phyloP scores from a whole-genome alignment of 2,113 vertebrate genomes.

The Barnardius zonarius region DNA sequence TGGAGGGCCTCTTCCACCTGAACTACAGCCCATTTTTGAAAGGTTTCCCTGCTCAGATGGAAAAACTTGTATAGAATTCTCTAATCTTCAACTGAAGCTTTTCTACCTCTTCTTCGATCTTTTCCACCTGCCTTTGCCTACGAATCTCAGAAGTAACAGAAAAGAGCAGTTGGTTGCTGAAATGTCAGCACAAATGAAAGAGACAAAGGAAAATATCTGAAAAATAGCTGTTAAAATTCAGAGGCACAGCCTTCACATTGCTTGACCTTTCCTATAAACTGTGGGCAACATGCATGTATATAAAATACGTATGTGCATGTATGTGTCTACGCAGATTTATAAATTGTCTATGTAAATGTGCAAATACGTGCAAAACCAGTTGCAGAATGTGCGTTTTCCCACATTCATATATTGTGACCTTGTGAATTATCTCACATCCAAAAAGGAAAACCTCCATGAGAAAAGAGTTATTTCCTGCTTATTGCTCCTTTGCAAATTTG shows the following conservation, averaged over 20 bases:
- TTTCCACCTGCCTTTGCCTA: neutral
- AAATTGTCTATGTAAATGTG: neutral
- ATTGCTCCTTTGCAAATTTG: neutral
- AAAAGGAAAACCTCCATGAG: neutral
- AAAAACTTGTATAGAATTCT: neutral
- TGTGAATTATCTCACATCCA: neutral
- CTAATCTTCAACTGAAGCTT: neutral
- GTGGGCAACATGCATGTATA: fast-evolving
- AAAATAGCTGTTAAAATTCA: neutral
- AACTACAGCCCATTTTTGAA: neutral
- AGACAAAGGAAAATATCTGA: neutral
- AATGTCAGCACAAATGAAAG: neutral
- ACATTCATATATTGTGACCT: neutral
- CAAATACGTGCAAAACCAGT: neutral
- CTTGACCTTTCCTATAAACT: neutral
- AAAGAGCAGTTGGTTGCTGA: neutral
- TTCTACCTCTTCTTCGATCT: too few species aligned
- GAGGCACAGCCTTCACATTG: neutral
- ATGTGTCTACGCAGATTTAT: neutral
- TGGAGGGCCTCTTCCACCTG: neutral
- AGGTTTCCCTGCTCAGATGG: neutral
- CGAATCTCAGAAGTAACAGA: neutral
- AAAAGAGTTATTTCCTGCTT: neutral
- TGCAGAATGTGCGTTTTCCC: neutral
- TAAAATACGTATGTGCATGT: neutral